Conservation (phyloP, 2,797 vertebrate genomes). For the Chelidonichthys spinosus region DNA sequence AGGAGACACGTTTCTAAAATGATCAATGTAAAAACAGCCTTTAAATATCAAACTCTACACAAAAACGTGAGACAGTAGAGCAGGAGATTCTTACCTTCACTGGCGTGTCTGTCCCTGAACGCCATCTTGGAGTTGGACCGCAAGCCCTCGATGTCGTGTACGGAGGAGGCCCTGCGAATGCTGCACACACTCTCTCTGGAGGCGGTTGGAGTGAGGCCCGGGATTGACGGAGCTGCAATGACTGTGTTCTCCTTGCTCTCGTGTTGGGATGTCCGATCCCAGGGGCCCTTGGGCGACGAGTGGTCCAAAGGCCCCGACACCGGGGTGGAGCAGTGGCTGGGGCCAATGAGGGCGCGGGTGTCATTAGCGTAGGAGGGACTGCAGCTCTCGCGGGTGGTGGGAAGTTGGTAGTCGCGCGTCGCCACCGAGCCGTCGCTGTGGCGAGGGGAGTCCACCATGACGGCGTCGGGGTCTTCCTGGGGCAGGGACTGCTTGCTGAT, state of each 20-base stretch:
- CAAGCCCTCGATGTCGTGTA: slow-evolving; percentile 94
- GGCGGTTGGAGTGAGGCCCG: slow-evolving; percentile 72
- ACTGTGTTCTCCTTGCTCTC: slow-evolving; percentile 72
- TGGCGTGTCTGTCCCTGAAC: slow-evolving; percentile 95
- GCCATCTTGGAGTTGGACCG: slow-evolving; percentile 84
- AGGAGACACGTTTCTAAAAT: too few species aligned
- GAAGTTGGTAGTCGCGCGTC: slow-evolving; percentile 91
- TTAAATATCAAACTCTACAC: too few species aligned
- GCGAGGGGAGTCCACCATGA: slow-evolving; percentile 92
- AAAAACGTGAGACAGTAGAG: not conserved
- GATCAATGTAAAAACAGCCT: too few species aligned
- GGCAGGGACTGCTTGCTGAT: slow-evolving; percentile 96
- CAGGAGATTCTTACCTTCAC: slow-evolving; percentile 89
- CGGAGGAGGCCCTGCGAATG: slow-evolving; percentile 93
- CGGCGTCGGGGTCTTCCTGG: slow-evolving; percentile 94
- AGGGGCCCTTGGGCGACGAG: slow-evolving; percentile 93
- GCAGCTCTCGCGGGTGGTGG: slow-evolving; percentile 89
- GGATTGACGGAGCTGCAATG: slow-evolving; percentile 81
- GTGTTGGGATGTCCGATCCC: slow-evolving; percentile 82
- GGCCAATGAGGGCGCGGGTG: slow-evolving; percentile 93
- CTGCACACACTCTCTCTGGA: slow-evolving; percentile 90
- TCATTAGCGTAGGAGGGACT: slow-evolving; percentile 95
- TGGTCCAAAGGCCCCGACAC: slow-evolving; percentile 95
- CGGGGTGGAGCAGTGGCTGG: slow-evolving; percentile 92
- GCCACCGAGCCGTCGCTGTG: slow-evolving; percentile 82